Base-by-base conservation (phyloP, 2,797 vertebrate species). In the Chaetodon trifasciatus region DNA sequence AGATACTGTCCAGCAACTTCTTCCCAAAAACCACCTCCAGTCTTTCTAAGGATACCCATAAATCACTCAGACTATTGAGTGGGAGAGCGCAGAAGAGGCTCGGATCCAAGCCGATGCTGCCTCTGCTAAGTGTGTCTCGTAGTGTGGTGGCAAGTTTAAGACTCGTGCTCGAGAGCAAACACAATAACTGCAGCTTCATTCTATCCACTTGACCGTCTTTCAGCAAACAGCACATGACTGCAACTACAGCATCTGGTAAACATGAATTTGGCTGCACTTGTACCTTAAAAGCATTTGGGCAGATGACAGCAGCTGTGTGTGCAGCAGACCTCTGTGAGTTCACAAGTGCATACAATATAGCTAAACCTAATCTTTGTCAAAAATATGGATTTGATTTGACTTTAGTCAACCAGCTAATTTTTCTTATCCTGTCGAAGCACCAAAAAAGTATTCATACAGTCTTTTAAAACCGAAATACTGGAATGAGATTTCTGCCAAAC, bases 151-250 rank as follows among this genome's bases (percentile, higher is more conserved):
- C 64, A 53, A 65, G 49, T 67, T 79, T 70, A 57, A 70, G 61
- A 88, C 46, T 73, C 72, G 61, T 70, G 76, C 64, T 78, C 24
- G 35, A 81, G 70, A 84, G 89, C 89, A 93, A 92, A 94, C 84
- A 64, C 66, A 46, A 71, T 15, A 67, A 77, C 78, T 74, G 74
- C 52, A 81, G 63, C 70, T 82, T 87, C 52, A 68, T 79, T 32
- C 57, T 47, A 62, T 71, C 42, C 55, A 13, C 42, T 62, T 23
- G 44, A 72, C 60, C 15, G 35, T 50, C 44, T 83, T 62, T 78
- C 68, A 70, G 79, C 81, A 81, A 70, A 71, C 57, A 44, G 76
- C 72, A 68, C 65, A 60, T 8, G 50, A 66, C 71, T 60, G 70
- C 21, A 3, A 63, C 63, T 23, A 19, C 57, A 66, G 21, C 72